Evolutionary conservation across 2,797 vertebrate species (phyloP), one percentile per base, ranked within the genome.

Genomic region (Channa striata): DNA sequence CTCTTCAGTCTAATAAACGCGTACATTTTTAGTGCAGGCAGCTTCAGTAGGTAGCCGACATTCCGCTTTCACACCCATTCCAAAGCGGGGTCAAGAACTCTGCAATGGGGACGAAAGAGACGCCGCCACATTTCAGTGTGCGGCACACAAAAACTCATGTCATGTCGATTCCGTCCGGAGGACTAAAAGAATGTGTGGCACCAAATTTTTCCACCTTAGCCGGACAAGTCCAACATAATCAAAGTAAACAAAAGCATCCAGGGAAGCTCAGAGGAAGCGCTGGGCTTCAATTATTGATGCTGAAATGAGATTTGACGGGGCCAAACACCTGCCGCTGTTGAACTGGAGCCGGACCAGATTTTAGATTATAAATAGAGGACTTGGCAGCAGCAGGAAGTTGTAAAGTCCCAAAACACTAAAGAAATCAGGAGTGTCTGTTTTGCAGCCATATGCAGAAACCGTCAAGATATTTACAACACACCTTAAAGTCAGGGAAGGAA

Each of bases 261-360:
- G 40, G 34, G n/a, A 60, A 33, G 40, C 59, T 61, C 19, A 11
- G 39, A 11, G 8, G 12, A 63, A 67, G 50, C 30, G 44, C 47
- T 37, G 25, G 0, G 16, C 13, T 20, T 83, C 68, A 68, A 59
- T 80, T 50, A 82, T 71, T 51, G 30, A 82, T 72, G 73, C 20
- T 8, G 49, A 61, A 58, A 73, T 34, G 5, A 54, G 69, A 62
- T 78, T 72, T 49, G 52, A 79, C 11, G 16, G 43, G 14, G 17
- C n/a, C 30, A 16, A 70, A 77, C 68, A 82, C 61, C 61, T 76
- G 81, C 71, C 57, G 59, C 52, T 11, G 50, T 59, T 20, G 19
- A 58, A 21, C 68, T 77, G 65, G 71, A 80, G 69, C 66, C 0
- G 1, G 47, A 67, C 62, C 53, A 77, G 42, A 59, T 57, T 69